Conservation (phyloP, 2,888 invertebrate species). For the Drosophila neutralis region DNA sequence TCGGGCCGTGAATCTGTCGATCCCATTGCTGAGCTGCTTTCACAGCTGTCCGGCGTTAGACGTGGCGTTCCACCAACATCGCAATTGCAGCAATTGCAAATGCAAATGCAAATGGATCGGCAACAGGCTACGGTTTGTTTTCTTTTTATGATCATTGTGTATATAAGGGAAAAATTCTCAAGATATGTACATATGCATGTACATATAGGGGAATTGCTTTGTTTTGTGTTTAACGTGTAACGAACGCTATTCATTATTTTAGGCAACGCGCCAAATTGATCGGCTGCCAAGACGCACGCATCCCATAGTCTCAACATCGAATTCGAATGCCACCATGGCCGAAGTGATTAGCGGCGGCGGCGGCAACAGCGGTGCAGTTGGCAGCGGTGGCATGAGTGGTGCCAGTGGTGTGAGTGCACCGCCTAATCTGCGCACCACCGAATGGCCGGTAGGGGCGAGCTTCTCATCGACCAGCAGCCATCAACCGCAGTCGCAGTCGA, state of each 20-base stretch:
- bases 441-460: constrained; percentile 83
- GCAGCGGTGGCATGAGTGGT: constrained; percentile 64
- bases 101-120: constrained; percentile 96
- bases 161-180: constrained; percentile 14
- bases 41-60: constrained; percentile 97
- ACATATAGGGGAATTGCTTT: constrained; percentile 22
- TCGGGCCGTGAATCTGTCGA: constrained; percentile 96
- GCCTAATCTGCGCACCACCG: constrained; percentile 79
- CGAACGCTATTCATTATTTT: constrained; percentile 67
- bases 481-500: constrained; percentile 84
- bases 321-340: constrained; percentile 86
- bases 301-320: constrained; percentile 87
- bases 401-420: constrained; percentile 68
- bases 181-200: not conserved
- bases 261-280: constrained; percentile 94
- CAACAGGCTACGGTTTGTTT: constrained; percentile 90
- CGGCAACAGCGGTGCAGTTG: constrained; percentile 60
- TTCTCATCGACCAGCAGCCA: constrained; percentile 80
- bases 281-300: constrained; percentile 93
- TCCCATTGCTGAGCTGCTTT: constrained; percentile 97
- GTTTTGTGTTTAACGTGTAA: constrained; percentile 25
- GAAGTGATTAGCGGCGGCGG: constrained; percentile 84
- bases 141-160: constrained; percentile 13
- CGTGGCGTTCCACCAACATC: constrained; percentile 88
- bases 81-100: constrained; percentile 96